Conservation (phyloP, 30 jellyfish, hydroid and myxozoan genomes). For the Morbakka virulenta region DNA sequence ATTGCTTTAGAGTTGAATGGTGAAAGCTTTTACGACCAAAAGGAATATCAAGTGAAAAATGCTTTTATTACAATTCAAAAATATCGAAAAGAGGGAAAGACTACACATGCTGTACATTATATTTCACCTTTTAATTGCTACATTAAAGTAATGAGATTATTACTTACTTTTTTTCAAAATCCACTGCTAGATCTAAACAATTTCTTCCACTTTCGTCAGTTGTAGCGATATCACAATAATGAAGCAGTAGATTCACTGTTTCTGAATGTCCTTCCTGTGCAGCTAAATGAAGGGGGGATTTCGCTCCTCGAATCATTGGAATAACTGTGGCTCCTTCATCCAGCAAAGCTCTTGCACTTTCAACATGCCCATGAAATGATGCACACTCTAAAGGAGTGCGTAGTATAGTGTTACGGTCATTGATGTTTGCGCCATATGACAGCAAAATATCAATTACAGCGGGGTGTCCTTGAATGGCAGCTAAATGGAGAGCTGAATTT, state of each 20-base stretch:
- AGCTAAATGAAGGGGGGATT: conserved; percentile 69
- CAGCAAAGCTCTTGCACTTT: conserved; percentile 57
- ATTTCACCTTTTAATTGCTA: too few species aligned
- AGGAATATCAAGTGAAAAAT: too few species aligned
- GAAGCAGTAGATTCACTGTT: conserved; percentile 61
- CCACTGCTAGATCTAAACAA: conserved; percentile 78
- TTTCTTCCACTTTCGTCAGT: conserved; percentile 80
- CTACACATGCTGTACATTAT: too few species aligned
- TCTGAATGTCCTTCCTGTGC: conserved; percentile 70
- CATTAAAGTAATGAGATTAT: too few species aligned
- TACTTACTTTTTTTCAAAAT: conserved; percentile 61
- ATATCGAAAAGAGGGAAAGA: too few species aligned
- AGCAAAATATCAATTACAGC: conserved; percentile 52
- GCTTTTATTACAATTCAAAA: too few species aligned
- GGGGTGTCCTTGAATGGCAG: conserved; percentile 73
- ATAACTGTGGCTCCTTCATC: conserved; percentile 63
- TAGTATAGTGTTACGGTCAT: conserved; percentile 70
- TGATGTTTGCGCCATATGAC: conserved; percentile 80
- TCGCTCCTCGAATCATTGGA: conserved; percentile 49
- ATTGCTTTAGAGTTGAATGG: too few species aligned
- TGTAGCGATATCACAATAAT: conserved; percentile 59
- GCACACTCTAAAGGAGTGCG: conserved; percentile 89
- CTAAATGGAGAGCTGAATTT: conserved; percentile 83
- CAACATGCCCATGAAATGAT: conserved; percentile 73
- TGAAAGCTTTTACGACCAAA: too few species aligned